A percentile compares a stretch with the other conserved stretches of the same genome.
Conservation (phyloP, 2,113 vertebrate genomes). For the Cygnus atratus region DNA sequence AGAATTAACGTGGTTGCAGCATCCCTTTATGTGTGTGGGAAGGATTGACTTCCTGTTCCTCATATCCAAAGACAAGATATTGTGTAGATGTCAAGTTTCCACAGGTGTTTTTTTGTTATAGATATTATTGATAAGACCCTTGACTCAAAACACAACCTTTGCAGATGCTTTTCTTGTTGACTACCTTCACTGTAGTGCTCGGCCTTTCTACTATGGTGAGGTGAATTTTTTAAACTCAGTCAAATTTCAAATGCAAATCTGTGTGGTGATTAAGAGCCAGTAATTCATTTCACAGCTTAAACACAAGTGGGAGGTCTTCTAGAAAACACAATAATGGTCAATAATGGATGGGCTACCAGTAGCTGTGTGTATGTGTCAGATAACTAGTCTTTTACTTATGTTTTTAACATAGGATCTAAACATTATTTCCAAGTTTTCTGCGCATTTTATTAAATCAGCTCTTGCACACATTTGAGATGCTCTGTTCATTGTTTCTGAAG, state of each 20-base stretch:
- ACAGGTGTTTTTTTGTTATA: background rate
- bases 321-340: background rate
- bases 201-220: background rate
- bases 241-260: background rate
- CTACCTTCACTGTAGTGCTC: background rate
- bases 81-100: background rate
- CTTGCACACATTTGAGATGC: background rate
- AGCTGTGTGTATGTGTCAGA: background rate
- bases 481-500: background rate
- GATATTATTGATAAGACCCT: background rate
- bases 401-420: background rate
- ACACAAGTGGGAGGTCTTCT: background rate
- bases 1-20: background rate
- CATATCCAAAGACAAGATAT: background rate
- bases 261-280: background rate
- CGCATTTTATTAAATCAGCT: background rate
- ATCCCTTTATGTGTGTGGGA: background rate
- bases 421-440: background rate
- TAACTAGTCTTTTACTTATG: background rate
- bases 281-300: background rate
- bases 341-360: background rate
- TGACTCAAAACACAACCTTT: background rate
- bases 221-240: background rate
- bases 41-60: background rate
- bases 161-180: background rate